phyloP scores from a whole-genome alignment of 35 echinoderm and acorn worm species.

The Acanthaster planci region DNA sequence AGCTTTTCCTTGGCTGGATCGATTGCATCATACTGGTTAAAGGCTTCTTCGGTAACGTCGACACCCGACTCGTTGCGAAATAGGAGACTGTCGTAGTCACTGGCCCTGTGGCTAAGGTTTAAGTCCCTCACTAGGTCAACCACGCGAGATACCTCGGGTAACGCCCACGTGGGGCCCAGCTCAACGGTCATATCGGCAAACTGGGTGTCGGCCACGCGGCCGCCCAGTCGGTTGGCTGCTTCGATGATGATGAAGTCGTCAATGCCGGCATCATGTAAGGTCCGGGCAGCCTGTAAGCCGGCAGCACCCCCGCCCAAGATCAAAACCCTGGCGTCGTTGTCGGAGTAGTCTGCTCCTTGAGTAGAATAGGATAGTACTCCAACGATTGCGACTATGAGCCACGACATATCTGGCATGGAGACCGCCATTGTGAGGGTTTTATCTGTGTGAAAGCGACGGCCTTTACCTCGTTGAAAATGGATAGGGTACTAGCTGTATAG shows the following conservation, averaged over 20 bases:
- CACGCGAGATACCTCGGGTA: not conserved
- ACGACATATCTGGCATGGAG: no score
- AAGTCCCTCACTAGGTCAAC: not conserved
- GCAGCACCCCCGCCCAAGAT: conserved; percentile 48
- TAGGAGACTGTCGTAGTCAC: not conserved
- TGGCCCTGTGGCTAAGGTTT: not conserved
- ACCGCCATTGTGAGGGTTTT: no score
- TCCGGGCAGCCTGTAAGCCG: conserved; percentile 36
- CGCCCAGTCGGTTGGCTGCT: conserved; percentile 29
- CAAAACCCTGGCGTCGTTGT: conserved; percentile 22
- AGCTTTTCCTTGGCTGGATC: conserved; percentile 13
- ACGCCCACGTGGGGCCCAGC: conserved; percentile 3
- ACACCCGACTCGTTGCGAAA: conserved; percentile 6
- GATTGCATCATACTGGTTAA: not conserved
- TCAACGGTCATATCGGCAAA: conserved; percentile 5
- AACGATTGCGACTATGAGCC: no score
- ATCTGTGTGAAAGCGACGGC: no score
- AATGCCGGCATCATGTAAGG: conserved; percentile 24
- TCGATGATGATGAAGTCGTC: conserved; percentile 53
- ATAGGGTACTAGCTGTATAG: no score
- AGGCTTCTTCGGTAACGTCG: conserved; percentile 21
- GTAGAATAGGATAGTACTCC: no score
- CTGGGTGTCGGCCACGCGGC: not conserved
- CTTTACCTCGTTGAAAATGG: no score
- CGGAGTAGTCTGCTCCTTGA: no score